phyloP scores from a whole-genome alignment of 2,888 invertebrate species.

The Pyrochroa serraticornis region DNA sequence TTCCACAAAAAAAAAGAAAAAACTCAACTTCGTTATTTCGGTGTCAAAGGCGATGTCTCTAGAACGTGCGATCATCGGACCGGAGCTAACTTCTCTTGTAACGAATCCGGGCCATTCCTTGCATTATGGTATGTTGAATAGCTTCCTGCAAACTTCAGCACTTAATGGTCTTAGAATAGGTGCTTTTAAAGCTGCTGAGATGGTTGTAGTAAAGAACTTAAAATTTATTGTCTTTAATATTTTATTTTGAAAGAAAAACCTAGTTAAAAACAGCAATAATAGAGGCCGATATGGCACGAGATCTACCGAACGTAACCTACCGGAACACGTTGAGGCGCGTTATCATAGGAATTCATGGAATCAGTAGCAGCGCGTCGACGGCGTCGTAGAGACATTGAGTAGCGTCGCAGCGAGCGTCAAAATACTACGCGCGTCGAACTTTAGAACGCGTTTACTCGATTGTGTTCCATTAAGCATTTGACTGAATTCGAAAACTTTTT shows the following conservation, averaged over 20 bases:
- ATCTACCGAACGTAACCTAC: constrained; percentile 25
- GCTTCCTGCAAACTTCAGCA: constrained; percentile 12
- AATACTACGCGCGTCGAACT: constrained; percentile 12
- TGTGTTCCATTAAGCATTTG: constrained; percentile 4
- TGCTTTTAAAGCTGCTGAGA: constrained; percentile 6
- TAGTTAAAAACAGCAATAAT: background rate
- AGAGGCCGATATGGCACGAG: constrained; percentile 15
- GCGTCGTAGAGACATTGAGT: constrained; percentile 21
- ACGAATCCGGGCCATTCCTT: constrained; percentile 8
- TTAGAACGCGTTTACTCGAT: background rate
- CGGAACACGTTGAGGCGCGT: constrained; percentile 26
- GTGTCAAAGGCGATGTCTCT: constrained; percentile 7
- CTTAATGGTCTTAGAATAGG: constrained; percentile 13
- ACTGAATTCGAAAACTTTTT: constrained; percentile 17
- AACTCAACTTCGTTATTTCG: background rate
- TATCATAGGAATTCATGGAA: constrained; percentile 29
- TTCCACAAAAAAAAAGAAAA: too few relatives aligned
- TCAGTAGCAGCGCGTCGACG: constrained; percentile 32
- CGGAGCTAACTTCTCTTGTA: constrained; percentile 8
- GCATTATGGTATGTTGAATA: constrained; percentile 10
- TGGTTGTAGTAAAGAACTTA: background rate
- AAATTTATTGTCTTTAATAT: constrained; percentile 5
- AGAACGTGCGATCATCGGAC: constrained; percentile 5
- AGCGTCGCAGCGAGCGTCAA: constrained; percentile 25
- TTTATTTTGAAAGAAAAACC: constrained; percentile 1